Conservation (phyloP, 2,113 vertebrate genomes). For the Epinephelus fuscoguttatus region DNA sequence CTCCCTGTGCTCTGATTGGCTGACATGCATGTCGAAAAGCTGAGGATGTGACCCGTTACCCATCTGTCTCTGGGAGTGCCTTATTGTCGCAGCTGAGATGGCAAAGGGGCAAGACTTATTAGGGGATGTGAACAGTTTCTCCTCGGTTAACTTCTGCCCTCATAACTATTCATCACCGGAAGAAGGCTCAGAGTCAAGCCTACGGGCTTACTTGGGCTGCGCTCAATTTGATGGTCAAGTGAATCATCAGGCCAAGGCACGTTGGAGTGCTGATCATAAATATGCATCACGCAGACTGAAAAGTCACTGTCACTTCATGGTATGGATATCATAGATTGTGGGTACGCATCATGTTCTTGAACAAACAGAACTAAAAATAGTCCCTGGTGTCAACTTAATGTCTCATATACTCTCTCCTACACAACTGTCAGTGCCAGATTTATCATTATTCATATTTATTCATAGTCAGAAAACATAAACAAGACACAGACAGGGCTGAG, state of each 20-base stretch:
- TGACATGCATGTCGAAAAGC: slow-evolving; percentile 43
- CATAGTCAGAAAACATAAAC: slow-evolving; percentile 39
- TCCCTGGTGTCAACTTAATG: slow-evolving; percentile 7
- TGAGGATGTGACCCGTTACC: slow-evolving; percentile 40
- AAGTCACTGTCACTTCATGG: slow-evolving; percentile 29
- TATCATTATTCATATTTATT: slow-evolving; percentile 36
- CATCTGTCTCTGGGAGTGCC: slow-evolving; percentile 41
- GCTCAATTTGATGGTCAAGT: slow-evolving; percentile 56
- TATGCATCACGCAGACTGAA: slow-evolving; percentile 35
- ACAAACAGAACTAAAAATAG: slow-evolving; percentile 38
- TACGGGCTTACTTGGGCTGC: slow-evolving; percentile 26
- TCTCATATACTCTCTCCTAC: slow-evolving; percentile 26
- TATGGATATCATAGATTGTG: slow-evolving; percentile 15
- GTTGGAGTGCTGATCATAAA: slow-evolving; percentile 46
- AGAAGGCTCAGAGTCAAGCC: slow-evolving; percentile 46
- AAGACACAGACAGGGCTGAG: slow-evolving; percentile 9
- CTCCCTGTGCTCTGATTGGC: slow-evolving; percentile 20
- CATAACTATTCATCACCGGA: slow-evolving; percentile 60
- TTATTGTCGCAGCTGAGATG: slow-evolving; percentile 34
- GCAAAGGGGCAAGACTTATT: slow-evolving; percentile 45
- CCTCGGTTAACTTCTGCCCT: slow-evolving; percentile 59
- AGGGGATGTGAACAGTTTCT: slow-evolving; percentile 50
- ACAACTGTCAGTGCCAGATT: slow-evolving; percentile 23
- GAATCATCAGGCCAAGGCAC: slow-evolving; percentile 53
- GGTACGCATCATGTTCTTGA: slow-evolving; percentile 11